Conservation (phyloP, 2,888 invertebrate species). For the Drosophila suboccidentalis region DNA sequence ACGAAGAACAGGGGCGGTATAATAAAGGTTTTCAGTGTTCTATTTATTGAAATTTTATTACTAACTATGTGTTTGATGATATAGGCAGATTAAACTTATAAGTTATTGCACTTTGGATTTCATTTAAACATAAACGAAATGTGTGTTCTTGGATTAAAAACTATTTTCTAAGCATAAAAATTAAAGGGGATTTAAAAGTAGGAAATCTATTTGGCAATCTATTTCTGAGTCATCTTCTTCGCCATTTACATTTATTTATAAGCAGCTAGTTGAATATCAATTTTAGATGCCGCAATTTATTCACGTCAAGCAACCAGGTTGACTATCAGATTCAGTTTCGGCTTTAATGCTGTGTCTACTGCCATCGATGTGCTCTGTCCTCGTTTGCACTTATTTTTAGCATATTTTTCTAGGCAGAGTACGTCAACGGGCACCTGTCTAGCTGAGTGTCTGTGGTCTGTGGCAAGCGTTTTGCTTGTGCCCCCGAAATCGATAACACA, state of each 20-base stretch:
- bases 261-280: conserved; percentile 46
- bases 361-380: conserved; percentile 8
- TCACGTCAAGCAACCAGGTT: conserved; percentile 17
- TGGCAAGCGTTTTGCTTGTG: conserved; percentile 33
- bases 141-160: no score
- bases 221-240: conserved; percentile 9
- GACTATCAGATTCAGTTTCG: not conserved
- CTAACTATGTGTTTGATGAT: no score
- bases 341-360: conserved; percentile 38
- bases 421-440: conserved; percentile 56
- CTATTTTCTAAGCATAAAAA: no score
- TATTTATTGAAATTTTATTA: no score
- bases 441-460: conserved; percentile 32
- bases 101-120: no score
- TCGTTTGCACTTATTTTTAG: conserved; percentile 68
- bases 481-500: conserved; percentile 66
- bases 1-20: no score
- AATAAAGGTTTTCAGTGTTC: no score
- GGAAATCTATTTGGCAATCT: conserved; percentile 6
- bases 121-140: no score
- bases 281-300: conserved; percentile 42
- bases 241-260: conserved; percentile 44
- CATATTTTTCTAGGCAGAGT: conserved; percentile 49
- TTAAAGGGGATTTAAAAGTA: no score
- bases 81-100: no score